Percentiles rank a stretch among this genome's conserved stretches.
These are phyloP conservation scores for Siphamia tubifer DNA, from an alignment of 2,113 vertebrate genomes.

Conservation along the genomic window DNA sequence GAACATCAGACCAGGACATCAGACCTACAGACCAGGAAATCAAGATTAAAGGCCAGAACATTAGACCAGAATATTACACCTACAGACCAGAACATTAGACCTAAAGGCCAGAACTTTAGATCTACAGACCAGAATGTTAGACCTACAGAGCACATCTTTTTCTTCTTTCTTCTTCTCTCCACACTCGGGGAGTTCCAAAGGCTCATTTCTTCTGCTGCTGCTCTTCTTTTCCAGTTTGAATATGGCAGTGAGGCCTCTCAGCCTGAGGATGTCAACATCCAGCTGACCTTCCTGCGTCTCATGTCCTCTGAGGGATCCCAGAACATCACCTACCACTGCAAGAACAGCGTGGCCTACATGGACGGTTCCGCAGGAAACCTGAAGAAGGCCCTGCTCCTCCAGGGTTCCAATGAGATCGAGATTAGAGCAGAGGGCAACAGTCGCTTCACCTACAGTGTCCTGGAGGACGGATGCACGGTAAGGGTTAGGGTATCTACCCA, in stretches of 20 bases:
- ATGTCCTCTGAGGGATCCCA: slow-evolving; percentile 97
- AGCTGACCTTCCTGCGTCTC: slow-evolving; percentile 97
- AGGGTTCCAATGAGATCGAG: slow-evolving; percentile 98
- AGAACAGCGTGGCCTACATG: slow-evolving; percentile 99
- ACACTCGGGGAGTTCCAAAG: no score
- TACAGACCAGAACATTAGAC: no score
- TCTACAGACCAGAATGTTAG: no score
- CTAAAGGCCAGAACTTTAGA: no score
- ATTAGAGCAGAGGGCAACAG: slow-evolving; percentile 99
- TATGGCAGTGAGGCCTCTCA: slow-evolving; percentile 90
- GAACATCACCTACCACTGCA: slow-evolving; percentile 99
- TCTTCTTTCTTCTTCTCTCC: not conserved
- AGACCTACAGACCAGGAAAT: no score
- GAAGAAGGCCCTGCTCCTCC: slow-evolving; percentile 95
- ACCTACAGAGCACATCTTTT: not conserved
- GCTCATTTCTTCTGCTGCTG: not conserved
- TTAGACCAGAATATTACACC: no score
- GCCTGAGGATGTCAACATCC: slow-evolving; percentile 93
- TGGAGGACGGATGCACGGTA: slow-evolving; percentile 95
- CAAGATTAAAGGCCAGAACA: no score
- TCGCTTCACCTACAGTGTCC: slow-evolving; percentile 95
- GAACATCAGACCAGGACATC: no score
- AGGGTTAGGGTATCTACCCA: no score
- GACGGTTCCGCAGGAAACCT: slow-evolving; percentile 91
- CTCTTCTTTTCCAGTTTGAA: slow-evolving; percentile 81